These are phyloP conservation scores for Alosa alosa DNA, from an alignment of 2,113 vertebrate species.

Conservation along the genomic window DNA sequence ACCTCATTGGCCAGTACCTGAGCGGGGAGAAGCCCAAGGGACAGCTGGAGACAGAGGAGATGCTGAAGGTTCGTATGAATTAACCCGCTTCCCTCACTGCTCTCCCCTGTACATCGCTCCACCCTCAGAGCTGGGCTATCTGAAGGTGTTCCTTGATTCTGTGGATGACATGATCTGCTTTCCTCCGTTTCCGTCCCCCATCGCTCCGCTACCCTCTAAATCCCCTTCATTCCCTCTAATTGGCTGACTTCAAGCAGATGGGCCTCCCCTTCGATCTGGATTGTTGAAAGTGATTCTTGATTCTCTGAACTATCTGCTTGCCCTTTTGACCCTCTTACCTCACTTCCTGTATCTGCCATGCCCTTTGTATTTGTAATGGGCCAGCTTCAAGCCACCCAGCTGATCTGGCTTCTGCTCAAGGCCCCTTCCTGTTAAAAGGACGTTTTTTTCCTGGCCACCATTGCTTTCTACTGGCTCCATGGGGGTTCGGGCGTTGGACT, in stretches of 20 bases:
- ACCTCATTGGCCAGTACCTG: constrained; percentile 80
- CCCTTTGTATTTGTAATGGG: no score
- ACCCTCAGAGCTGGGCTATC: no score
- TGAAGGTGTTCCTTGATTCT: no score
- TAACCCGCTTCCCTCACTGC: neutral
- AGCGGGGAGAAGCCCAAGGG: constrained; percentile 86
- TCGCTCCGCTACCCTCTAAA: no score
- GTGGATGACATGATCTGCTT: no score
- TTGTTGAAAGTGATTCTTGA: no score
- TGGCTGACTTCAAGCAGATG: neutral
- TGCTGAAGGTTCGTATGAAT: constrained; percentile 65
- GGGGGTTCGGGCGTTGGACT: neutral
- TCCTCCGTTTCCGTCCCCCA: no score
- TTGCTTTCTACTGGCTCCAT: neutral
- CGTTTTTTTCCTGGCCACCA: neutral
- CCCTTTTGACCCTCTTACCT: no score
- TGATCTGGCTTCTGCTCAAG: neutral
- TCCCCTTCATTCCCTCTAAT: neutral
- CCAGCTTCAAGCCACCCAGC: neutral
- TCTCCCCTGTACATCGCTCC: neutral
- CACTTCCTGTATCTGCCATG: no score
- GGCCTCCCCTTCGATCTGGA: neutral
- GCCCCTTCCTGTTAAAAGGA: neutral
- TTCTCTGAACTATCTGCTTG: no score
- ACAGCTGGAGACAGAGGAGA: constrained; percentile 84